Evolutionary conservation across 1,140 invertebrate species (phyloP).

Genomic region (Epicauta chinensis): DNA sequence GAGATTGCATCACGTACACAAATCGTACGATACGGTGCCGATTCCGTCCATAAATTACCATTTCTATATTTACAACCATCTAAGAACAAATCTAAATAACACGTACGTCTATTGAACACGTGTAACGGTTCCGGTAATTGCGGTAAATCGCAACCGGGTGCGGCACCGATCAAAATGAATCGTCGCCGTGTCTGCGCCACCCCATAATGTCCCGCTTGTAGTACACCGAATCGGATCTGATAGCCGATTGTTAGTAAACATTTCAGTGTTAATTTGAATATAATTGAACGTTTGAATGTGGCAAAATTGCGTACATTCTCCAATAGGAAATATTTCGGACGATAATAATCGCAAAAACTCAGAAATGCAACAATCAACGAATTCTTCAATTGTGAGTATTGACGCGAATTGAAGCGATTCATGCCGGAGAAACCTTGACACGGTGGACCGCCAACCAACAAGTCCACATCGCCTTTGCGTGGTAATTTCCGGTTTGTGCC

Average conservation of each 20-base stretch:
- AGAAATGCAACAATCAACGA: slow-evolving; percentile 79
- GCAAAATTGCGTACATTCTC: slow-evolving; percentile 88
- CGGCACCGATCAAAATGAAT: slow-evolving; percentile 76
- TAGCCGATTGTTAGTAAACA: slow-evolving; percentile 81
- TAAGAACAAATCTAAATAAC: slow-evolving; percentile 63
- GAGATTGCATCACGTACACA: slow-evolving; percentile 73
- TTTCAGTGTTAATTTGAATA: slow-evolving; percentile 72
- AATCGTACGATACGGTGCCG: slow-evolving; percentile 32
- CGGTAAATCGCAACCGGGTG: slow-evolving; percentile 74
- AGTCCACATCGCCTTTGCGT: slow-evolving; percentile 72
- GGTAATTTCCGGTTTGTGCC: slow-evolving; percentile 56
- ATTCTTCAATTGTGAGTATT: slow-evolving; percentile 85
- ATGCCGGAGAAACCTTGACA: slow-evolving; percentile 89
- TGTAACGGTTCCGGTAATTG: slow-evolving; percentile 74
- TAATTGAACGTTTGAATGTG: slow-evolving; percentile 70
- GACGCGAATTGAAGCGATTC: slow-evolving; percentile 82
- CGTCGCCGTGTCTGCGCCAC: slow-evolving; percentile 75
- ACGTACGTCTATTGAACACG: slow-evolving; percentile 68
- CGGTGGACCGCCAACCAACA: slow-evolving; percentile 83
- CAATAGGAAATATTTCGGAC: slow-evolving; percentile 74
- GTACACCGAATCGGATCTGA: slow-evolving; percentile 78
- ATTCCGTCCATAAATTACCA: slow-evolving; percentile 19
- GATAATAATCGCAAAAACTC: slow-evolving; percentile 81
- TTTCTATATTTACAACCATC: slow-evolving; percentile 49
- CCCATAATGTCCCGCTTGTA: slow-evolving; percentile 84